Base-by-base conservation (phyloP, 2,113 vertebrate genomes). In the Centropus unirufus region DNA sequence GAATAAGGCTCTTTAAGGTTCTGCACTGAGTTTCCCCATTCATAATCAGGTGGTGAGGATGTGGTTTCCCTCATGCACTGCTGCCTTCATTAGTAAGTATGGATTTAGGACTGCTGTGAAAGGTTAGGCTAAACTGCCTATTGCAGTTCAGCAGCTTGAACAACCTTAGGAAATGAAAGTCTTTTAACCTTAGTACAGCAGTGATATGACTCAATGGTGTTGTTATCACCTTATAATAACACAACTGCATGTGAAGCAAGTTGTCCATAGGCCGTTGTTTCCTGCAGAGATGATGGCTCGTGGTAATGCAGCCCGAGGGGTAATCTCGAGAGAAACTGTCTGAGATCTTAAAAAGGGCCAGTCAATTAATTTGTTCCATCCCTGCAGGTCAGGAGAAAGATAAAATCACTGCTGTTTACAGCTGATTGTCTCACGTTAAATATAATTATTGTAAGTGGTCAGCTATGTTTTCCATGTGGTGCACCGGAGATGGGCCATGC, bases 91-190 rank as follows among this genome's bases (percentile, higher is more conserved):
- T 97, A 97, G 87, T 78, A 84, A 89, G 82, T 92, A 89, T 82
- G 76, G 92, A 94, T 97, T 98, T 95, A 77, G 70, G 93, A 80
- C 62, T 96, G 92, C 96, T 97, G 80, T 95, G 91, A 95, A 92
- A 96, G 92, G 92, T 94, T 92, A 79, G 72, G 70, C 87, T 97
- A 92, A 95, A 84, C 75, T 92, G 82, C 68, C 89, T 93, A 8
- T 54, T 83, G 91, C 78, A 73, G 81, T 91, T 92, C 57, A 95
- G 86, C 64, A 70, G 63, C 94, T 95, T 87, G 90, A 92, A 76
- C 61, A 75, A 90, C 90, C 80, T 30, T 80, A 68, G 63, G 91
- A 91, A 97, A 93, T 75, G 70, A 61, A 95, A 91, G 87, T 24
- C 74, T 97, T 96, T 97, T 93, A 91, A 84, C 80, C 34, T 91